phyloP scores from a whole-genome alignment of 1,140 invertebrate species.

The Drosophila parabipectinata region DNA sequence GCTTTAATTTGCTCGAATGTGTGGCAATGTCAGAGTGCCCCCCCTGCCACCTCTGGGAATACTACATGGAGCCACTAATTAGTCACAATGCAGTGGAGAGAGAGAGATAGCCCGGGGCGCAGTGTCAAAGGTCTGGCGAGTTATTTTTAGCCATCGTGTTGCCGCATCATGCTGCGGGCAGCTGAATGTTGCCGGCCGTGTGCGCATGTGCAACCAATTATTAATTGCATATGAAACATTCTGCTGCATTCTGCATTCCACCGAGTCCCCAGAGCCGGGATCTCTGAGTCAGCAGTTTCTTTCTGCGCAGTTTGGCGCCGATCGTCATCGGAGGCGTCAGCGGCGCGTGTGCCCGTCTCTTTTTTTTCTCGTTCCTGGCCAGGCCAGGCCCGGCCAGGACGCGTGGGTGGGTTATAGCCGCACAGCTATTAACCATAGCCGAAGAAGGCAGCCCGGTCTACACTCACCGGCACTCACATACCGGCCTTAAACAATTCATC shows the following conservation, averaged over 20 bases:
- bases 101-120: slow-evolving; percentile 8
- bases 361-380: slow-evolving; percentile 1
- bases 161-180: slow-evolving; percentile 71
- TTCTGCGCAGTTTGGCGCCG: slow-evolving; percentile 58
- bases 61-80: slow-evolving; percentile 48
- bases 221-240: slow-evolving; percentile 79
- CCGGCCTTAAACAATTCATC: background rate
- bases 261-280: background rate
- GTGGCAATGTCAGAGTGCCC: slow-evolving; percentile 50
- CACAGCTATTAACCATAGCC: background rate
- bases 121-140: slow-evolving; percentile 49
- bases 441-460: background rate
- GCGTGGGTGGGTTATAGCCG: slow-evolving; percentile 3
- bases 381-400: slow-evolving; percentile 2
- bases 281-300: slow-evolving; percentile 68
- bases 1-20: slow-evolving; percentile 63
- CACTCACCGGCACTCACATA: background rate
- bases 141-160: slow-evolving; percentile 50
- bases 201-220: slow-evolving; percentile 82
- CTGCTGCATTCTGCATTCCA: slow-evolving; percentile 51
- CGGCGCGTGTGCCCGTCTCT: slow-evolving; percentile 72
- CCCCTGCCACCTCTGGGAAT: background rate
- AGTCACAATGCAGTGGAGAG: slow-evolving; percentile 35
- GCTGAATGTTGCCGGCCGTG: slow-evolving; percentile 44
- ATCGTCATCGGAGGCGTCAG: slow-evolving; percentile 71